Conservation (phyloP, 1,140 invertebrate species). For the Pachyrhynchus sulphureomaculatus region DNA sequence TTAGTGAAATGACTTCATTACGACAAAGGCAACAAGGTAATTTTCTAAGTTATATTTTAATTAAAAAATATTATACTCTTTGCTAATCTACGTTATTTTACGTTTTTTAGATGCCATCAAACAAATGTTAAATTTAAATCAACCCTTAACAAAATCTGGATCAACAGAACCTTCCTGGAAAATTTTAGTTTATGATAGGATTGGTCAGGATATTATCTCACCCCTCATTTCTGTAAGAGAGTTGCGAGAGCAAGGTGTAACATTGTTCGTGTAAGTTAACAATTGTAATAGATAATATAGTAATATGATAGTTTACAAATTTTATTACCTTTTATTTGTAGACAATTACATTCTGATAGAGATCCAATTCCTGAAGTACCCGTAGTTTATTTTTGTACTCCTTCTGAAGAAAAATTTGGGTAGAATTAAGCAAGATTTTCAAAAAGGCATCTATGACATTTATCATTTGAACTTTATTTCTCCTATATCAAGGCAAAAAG, state of each 20-base stretch:
- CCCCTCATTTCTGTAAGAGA: slow-evolving; percentile 96
- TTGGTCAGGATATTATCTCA: slow-evolving; percentile 97
- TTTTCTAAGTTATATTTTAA: background rate
- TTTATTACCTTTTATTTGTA: slow-evolving; percentile 53
- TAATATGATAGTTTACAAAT: no score
- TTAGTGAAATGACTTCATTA: slow-evolving; percentile 25
- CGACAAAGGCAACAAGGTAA: slow-evolving; percentile 21
- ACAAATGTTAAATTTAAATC: slow-evolving; percentile 94
- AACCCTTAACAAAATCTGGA: slow-evolving; percentile 70
- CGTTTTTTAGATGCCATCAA: slow-evolving; percentile 76
- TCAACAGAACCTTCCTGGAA: slow-evolving; percentile 90
- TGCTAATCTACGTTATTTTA: background rate
- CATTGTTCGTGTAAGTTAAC: slow-evolving; percentile 86
- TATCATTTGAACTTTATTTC: slow-evolving; percentile 99
- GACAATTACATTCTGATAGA: slow-evolving; percentile 88
- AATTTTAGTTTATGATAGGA: slow-evolving; percentile 92
- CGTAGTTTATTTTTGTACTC: slow-evolving; percentile 96
- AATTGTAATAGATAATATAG: background rate
- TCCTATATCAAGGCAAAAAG: slow-evolving; percentile 88
- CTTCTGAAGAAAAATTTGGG: slow-evolving; percentile 96
- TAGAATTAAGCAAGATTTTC: slow-evolving; percentile 90
- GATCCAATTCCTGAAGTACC: slow-evolving; percentile 98
- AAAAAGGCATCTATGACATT: slow-evolving; percentile 89
- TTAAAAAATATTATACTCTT: background rate
- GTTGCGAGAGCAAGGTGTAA: slow-evolving; percentile 92